These are phyloP conservation scores for Poecilia latipinna DNA, from an alignment of 2,113 vertebrate genomes.

Conservation along the genomic window DNA sequence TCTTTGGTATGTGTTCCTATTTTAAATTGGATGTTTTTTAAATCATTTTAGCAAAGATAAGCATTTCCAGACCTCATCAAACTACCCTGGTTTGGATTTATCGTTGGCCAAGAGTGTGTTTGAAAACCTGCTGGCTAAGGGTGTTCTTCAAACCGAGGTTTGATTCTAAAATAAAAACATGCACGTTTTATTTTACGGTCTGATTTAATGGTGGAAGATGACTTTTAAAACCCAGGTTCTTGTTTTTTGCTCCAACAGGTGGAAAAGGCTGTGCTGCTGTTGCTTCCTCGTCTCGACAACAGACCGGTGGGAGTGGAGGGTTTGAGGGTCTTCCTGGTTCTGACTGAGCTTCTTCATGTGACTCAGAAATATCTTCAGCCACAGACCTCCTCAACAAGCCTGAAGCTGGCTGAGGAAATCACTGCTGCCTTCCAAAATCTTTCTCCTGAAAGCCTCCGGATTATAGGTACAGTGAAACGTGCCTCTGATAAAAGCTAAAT, in stretches of 20 bases:
- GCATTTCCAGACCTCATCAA: conserved; percentile 64
- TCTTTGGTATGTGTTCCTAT: accelerated
- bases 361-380: conserved; percentile 1
- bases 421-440: conserved; percentile 42
- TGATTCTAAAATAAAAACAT: background rate
- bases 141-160: conserved; percentile 53
- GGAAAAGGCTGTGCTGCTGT: conserved; percentile 7
- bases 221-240: background rate
- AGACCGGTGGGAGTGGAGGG: conserved; percentile 46
- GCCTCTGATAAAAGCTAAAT: too few relatives aligned
- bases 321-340: conserved; percentile 61
- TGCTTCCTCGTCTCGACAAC: conserved; percentile 33
- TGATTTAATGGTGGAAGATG: background rate
- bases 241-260: conserved; percentile 37
- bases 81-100: conserved; percentile 59
- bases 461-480: conserved; percentile 49
- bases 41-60: conserved; percentile 49
- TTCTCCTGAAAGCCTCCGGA: conserved; percentile 36
- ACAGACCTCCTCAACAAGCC: background rate
- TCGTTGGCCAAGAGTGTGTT: conserved; percentile 44
- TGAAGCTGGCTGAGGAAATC: conserved; percentile 23
- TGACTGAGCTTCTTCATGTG: conserved; percentile 55
- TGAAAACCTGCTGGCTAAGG: conserved; percentile 51
- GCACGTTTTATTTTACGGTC: background rate
- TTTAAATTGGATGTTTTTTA: background rate